Conservation (phyloP, 2,113 vertebrate genomes). For the Seriola quinqueradiata region DNA sequence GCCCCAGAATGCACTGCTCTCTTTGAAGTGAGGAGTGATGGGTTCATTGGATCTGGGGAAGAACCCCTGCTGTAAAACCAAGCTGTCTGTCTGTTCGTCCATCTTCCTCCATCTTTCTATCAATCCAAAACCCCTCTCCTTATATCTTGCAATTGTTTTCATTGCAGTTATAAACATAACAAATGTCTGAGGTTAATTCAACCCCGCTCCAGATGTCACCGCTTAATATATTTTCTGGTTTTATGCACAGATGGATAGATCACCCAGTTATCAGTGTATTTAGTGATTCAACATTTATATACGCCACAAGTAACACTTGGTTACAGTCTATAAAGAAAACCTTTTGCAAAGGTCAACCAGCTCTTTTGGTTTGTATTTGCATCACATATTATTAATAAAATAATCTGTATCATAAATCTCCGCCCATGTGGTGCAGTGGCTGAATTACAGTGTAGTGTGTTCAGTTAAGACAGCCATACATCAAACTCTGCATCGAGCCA, state of each 20-base stretch:
- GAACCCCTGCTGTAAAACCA: conserved; percentile 33
- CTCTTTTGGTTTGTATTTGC: conserved; percentile 18
- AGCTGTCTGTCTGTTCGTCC: neutral
- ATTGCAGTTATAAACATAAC: too few relatives aligned
- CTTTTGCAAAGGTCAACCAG: neutral
- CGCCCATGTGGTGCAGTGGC: conserved; percentile 1
- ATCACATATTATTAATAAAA: conserved; percentile 34
- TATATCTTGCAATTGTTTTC: neutral
- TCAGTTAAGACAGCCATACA: conserved; percentile 46
- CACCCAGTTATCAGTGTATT: neutral
- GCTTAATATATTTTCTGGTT: too few relatives aligned
- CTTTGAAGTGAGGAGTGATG: conserved; percentile 53
- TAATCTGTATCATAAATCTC: conserved; percentile 36
- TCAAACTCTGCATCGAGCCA: conserved; percentile 33
- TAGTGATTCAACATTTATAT: neutral
- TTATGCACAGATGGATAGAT: too few relatives aligned
- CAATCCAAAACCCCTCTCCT: neutral
- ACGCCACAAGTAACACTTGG: too few relatives aligned
- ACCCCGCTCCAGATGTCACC: neutral
- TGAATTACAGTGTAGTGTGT: conserved; percentile 15
- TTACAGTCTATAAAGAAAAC: neutral
- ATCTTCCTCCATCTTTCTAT: neutral
- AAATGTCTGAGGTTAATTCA: neutral
- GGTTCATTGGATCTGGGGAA: conserved; percentile 22
- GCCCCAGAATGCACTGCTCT: conserved; percentile 57